A percentile compares a stretch with the other conserved stretches of the same genome.
phyloP scores from a whole-genome alignment of 2,888 invertebrate genomes.

The Ormyrus pomaceus region DNA sequence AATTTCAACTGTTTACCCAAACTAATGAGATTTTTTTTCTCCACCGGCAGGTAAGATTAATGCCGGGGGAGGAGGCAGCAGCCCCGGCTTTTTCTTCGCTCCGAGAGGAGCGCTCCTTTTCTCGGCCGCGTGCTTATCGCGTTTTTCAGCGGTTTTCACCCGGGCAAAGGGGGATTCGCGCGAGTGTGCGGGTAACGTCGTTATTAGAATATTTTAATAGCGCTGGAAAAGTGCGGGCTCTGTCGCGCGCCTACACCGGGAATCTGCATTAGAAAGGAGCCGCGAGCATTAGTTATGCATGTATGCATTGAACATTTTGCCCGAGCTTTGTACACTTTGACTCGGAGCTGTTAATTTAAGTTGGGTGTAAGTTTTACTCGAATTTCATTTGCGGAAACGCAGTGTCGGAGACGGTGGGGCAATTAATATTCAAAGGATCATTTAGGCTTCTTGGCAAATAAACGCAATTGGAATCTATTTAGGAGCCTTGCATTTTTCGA shows the following conservation, averaged over 20 bases:
- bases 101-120: slow-evolving; percentile 15
- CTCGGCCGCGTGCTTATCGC: neutral
- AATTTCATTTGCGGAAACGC: too few species aligned
- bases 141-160: slow-evolving; percentile 14
- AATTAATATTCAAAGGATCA: too few species aligned
- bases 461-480: too few species aligned
- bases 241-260: too few species aligned
- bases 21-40: slow-evolving; percentile 42
- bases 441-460: too few species aligned
- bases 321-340: neutral
- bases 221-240: neutral
- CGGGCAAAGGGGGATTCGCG: too few species aligned
- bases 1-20: slow-evolving; percentile 38
- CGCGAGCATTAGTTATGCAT: slow-evolving; percentile 15
- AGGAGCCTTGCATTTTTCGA: too few species aligned
- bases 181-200: neutral
- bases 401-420: too few species aligned
- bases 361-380: too few species aligned
- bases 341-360: too few species aligned
- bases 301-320: slow-evolving; percentile 16
- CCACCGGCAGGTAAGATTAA: slow-evolving; percentile 30
- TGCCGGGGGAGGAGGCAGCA: neutral
- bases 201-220: slow-evolving; percentile 33
- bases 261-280: slow-evolving; percentile 17
- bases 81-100: too few species aligned